A percentile compares a stretch with the other conserved stretches of the same genome.
Conservation (phyloP, 2,797 vertebrate genomes). For the Eulemur albifrons region DNA sequence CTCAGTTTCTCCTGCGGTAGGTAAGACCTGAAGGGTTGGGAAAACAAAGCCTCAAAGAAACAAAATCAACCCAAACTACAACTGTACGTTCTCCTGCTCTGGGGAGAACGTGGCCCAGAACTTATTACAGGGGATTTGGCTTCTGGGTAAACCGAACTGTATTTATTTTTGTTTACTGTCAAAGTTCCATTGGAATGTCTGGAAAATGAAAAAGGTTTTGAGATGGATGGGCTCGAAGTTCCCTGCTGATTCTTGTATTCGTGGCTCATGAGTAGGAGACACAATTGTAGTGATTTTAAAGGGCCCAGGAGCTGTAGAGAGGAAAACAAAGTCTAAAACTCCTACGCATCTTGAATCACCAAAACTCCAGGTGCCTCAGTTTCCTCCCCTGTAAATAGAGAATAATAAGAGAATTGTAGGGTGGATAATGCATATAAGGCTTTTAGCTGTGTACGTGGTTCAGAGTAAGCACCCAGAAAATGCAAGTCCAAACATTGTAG, state of each 20-base stretch:
- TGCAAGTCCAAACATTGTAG: background rate
- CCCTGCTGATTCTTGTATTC: background rate
- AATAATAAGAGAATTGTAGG: background rate
- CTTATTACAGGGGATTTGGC: background rate
- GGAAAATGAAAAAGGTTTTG: background rate
- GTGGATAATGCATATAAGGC: accelerated
- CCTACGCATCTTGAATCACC: background rate
- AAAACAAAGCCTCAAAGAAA: background rate
- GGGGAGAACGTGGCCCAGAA: background rate
- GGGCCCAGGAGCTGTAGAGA: background rate
- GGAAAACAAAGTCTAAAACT: background rate
- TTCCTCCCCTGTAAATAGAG: background rate
- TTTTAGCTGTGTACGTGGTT: background rate
- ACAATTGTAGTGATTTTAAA: background rate
- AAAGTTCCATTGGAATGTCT: slow-evolving; percentile 15
- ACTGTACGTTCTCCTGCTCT: background rate
- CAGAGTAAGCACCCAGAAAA: background rate
- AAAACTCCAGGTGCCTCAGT: background rate
- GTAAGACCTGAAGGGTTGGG: background rate
- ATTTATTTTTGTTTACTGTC: slow-evolving; percentile 39
- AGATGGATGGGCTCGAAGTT: background rate
- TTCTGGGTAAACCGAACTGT: background rate
- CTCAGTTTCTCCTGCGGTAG: background rate
- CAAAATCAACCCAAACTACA: background rate
- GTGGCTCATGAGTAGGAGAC: background rate